These are phyloP conservation scores for Drosophila willistoni DNA, from an alignment of 1,140 invertebrate species.

Conservation along the genomic window DNA sequence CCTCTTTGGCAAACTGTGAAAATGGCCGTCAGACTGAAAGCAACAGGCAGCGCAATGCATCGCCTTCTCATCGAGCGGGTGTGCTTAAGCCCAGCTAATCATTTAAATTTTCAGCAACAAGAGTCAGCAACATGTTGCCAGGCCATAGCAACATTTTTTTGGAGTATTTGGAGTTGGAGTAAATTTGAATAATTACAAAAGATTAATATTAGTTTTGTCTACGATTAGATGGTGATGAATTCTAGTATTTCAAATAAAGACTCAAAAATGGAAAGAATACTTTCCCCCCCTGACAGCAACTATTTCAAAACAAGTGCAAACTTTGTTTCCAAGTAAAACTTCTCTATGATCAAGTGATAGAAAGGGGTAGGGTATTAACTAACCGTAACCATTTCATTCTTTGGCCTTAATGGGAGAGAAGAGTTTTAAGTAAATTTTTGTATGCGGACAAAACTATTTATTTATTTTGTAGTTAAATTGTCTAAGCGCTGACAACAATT, in stretches of 20 bases:
- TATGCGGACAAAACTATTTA: constrained; percentile 6
- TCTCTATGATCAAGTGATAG: too few relatives aligned
- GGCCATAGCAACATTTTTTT: not conserved
- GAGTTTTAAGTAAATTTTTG: constrained; percentile 13
- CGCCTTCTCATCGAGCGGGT: not conserved
- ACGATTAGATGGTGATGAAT: too few relatives aligned
- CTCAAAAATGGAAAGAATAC: too few relatives aligned
- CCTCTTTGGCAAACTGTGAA: constrained; percentile 61
- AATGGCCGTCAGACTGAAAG: constrained; percentile 62
- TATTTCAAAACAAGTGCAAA: too few relatives aligned
- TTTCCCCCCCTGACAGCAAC: too few relatives aligned
- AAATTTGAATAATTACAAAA: too few relatives aligned
- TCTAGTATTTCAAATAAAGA: too few relatives aligned
- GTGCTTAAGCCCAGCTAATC: constrained; percentile 55
- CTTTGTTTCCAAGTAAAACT: too few relatives aligned
- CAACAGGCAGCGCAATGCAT: constrained; percentile 29
- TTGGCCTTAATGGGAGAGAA: not conserved
- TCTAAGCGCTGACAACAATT: constrained; percentile 36
- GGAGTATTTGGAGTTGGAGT: too few relatives aligned
- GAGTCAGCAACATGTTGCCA: constrained; percentile 64
- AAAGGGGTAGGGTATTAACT: not conserved
- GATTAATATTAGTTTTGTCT: too few relatives aligned
- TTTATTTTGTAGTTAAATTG: constrained; percentile 35
- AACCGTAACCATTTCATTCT: not conserved
- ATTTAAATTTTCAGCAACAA: constrained; percentile 35